Evolutionary conservation across 1,140 invertebrate species (phyloP), one percentile per base, ranked within the genome.

Genomic region (Anthonomus grandis): DNA sequence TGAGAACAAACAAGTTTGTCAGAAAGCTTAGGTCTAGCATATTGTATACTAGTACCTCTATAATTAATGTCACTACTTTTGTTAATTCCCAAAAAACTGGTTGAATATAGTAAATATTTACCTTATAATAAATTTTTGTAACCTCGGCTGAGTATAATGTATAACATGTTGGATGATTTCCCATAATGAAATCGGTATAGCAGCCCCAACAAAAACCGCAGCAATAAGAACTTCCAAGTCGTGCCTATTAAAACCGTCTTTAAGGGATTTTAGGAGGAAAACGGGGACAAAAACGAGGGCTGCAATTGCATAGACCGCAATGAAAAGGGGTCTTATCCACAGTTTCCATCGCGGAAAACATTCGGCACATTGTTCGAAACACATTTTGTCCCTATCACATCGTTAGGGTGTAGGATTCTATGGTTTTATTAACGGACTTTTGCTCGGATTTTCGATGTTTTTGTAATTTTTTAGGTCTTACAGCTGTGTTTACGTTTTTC

Each of bases 71-170:
- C n/a, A n/a, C n/a, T n/a, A n/a, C n/a, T n/a, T n/a, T n/a, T n/a
- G n/a, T n/a, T n/a, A n/a, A n/a, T n/a, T n/a, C n/a, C n/a, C n/a
- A n/a, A n/a, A n/a, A n/a, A n/a, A n/a, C n/a, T n/a, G n/a, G n/a
- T n/a, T n/a, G n/a, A n/a, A n/a, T n/a, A n/a, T n/a, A n/a, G n/a
- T n/a, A n/a, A n/a, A n/a, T n/a, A n/a, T 37, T 74, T 78, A 92
- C 90, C 90, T 86, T 53, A 95, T 95, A 52, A 97, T 94, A 75
- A 95, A 89, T 77, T 94, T 93, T 65, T 98, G 95, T 57, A 97
- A 76, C 69, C 84, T 86, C 18, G 95, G 94, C 70, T 95, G 90
- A 0, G 89, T 95, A 67, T 95, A 97, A 75, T 97, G 87, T 50
- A 95, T 86, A 67, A 96, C 82, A 78, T 97, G 95, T 74, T 94